These are phyloP conservation scores for Carabus problematicus DNA, from an alignment of 2,888 invertebrate species.

Conservation along the genomic window DNA sequence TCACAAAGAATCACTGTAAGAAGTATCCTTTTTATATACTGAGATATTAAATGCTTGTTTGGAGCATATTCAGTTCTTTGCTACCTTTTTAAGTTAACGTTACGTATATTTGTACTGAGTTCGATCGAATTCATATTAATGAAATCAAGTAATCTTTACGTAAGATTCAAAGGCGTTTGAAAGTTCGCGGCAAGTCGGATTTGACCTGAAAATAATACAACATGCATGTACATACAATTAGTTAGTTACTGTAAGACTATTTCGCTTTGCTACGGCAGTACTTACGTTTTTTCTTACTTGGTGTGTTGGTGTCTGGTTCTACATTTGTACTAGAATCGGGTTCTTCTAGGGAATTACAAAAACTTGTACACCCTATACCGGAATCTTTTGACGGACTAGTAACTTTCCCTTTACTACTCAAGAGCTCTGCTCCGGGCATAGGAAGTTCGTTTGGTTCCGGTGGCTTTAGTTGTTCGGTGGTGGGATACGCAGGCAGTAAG, in stretches of 20 bases:
- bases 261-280: neutral
- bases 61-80: slow-evolving; percentile 20
- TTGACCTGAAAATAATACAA: slow-evolving; percentile 51
- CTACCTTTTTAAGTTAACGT: slow-evolving; percentile 25
- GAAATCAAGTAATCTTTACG: slow-evolving; percentile 10
- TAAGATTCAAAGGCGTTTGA: slow-evolving; percentile 52
- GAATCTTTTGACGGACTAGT: slow-evolving; percentile 34
- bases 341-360: slow-evolving; percentile 34
- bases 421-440: slow-evolving; percentile 56
- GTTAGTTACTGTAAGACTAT: neutral
- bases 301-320: slow-evolving; percentile 38
- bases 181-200: slow-evolving; percentile 61
- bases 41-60: too few species aligned
- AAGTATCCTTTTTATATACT: too few species aligned
- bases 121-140: slow-evolving; percentile 46
- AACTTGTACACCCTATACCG: slow-evolving; percentile 35
- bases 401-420: slow-evolving; percentile 44
- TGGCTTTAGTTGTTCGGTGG: slow-evolving; percentile 43
- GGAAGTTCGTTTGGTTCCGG: slow-evolving; percentile 58
- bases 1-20: too few species aligned
- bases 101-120: slow-evolving; percentile 27
- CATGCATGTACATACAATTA: neutral
- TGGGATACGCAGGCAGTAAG: slow-evolving; percentile 50
- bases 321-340: slow-evolving; percentile 40
- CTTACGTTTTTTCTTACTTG: slow-evolving; percentile 46